Evolutionary conservation across 2,888 invertebrate genomes (phyloP), one percentile per base, ranked within the genome.

Genomic region (Caenorhabditis sinica): DNA sequence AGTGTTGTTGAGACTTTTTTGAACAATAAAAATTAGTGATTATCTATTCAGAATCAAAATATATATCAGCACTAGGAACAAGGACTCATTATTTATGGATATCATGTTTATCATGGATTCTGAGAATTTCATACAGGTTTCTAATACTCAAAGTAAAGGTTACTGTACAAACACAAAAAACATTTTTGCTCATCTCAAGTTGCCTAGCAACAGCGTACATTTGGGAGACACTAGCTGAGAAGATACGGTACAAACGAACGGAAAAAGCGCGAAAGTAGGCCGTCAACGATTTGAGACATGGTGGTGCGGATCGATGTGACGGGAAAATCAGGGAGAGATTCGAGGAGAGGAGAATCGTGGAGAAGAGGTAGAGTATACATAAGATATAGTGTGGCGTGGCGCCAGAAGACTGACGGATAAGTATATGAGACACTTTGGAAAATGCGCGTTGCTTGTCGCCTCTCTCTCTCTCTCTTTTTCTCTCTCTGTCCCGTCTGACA

Each of bases 371-470:
- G 80, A 72, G 72, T 80, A 80, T 80, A 80, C 72, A 80, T 72
- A 79, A 79, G 79, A 79, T 72, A 80, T 72, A 80, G 80, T 80
- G 80, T 72, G 80, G 80, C 80, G 72, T 80, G 80, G 80, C 80
- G 80, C 72, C 72, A 80, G 72, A 80, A 72, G 80, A 72, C 72
- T 65, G 80, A 80, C 80, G 80, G 80, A 80, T 79, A 79, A 79
- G 79, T 79, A 79, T 80, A 72, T 80, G 80, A 80, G 80, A 80
- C 80, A 80, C 80, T 66, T 80, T 73, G 80, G 80, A 80, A 80
- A 80, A 80, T 80, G 80, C 80, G 80, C 80, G 80, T 80, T 45
- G 65, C 72, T 66, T 71, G 68, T 76, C 69, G 77, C 74, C 65
- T 65, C 58, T 40, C 33, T 36, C 33, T 36, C 33, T 40, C 40